A percentile compares a stretch with the other conserved stretches of the same genome.
phyloP scores from a whole-genome alignment of 2,888 invertebrate genomes.

The Polia nebulosa region DNA sequence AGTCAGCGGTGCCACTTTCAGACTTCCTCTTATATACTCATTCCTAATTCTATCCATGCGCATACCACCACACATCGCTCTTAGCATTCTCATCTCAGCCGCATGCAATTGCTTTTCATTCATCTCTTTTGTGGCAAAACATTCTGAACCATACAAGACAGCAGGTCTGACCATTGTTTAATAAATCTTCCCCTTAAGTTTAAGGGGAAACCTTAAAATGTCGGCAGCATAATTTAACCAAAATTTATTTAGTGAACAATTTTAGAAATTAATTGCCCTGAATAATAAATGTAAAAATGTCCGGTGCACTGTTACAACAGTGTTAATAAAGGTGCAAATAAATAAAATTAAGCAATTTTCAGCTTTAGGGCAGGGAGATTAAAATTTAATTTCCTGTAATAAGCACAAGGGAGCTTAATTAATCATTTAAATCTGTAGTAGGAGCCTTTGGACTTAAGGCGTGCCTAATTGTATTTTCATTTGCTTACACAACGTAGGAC shows the following conservation, averaged over 20 bases:
- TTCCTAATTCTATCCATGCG: too few relatives aligned
- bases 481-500: too few relatives aligned
- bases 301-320: conserved; percentile 29
- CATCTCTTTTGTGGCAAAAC: too few relatives aligned
- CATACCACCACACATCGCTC: too few relatives aligned
- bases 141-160: too few relatives aligned
- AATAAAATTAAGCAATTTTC: conserved; percentile 36
- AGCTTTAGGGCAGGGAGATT: conserved; percentile 18
- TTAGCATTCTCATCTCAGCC: too few relatives aligned
- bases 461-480: not conserved
- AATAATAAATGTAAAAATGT: conserved; percentile 55
- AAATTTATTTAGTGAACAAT: conserved; percentile 11
- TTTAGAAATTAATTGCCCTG: conserved; percentile 39
- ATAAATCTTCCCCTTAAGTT: too few relatives aligned
- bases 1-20: too few relatives aligned
- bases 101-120: too few relatives aligned
- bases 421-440: conserved; percentile 30
- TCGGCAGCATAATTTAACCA: not conserved
- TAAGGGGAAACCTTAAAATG: not conserved
- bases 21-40: too few relatives aligned
- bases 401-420: conserved; percentile 26
- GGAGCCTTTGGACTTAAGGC: conserved; percentile 3
- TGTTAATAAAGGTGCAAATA: conserved; percentile 36
- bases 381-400: conserved; percentile 26
- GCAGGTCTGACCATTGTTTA: too few relatives aligned